Evolutionary conservation across 1,140 invertebrate genomes (phyloP).

Genomic region (Drosophila suzukii): DNA sequence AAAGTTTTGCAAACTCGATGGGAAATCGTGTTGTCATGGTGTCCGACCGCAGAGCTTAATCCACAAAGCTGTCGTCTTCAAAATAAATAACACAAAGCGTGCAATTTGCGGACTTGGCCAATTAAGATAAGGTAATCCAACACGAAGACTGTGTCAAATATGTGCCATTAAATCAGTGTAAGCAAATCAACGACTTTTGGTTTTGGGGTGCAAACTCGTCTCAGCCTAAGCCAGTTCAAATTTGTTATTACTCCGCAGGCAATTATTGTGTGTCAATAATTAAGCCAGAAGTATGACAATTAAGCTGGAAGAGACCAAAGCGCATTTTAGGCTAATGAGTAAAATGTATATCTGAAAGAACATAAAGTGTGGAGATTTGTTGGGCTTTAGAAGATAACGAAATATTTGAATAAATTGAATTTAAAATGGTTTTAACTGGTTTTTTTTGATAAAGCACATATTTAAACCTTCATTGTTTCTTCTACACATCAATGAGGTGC

Average conservation of each 20-base stretch:
- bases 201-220: conserved; percentile 25
- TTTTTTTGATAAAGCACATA: too few species aligned
- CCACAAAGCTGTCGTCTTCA: conserved; percentile 35
- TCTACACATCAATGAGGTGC: too few species aligned
- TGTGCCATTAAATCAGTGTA: conserved; percentile 23
- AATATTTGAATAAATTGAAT: too few species aligned
- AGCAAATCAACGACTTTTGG: conserved; percentile 15
- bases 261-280: conserved; percentile 39
- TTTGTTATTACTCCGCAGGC: conserved; percentile 34
- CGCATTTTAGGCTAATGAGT: conserved; percentile 6
- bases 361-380: too few species aligned
- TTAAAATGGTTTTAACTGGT: too few species aligned
- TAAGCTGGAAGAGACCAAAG: conserved; percentile 12
- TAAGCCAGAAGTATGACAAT: conserved; percentile 30
- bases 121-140: conserved; percentile 35
- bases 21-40: conserved; percentile 39
- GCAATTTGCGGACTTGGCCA: conserved; percentile 38
- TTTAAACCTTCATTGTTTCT: too few species aligned
- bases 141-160: conserved; percentile 14
- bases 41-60: conserved; percentile 9
- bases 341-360: too few species aligned
- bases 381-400: too few species aligned
- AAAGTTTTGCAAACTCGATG: conserved; percentile 45
- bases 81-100: conserved; percentile 23
- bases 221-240: conserved; percentile 27